These are phyloP conservation scores for Plutomurus gul DNA, from an alignment of 1,140 invertebrate species.

Conservation along the genomic window DNA sequence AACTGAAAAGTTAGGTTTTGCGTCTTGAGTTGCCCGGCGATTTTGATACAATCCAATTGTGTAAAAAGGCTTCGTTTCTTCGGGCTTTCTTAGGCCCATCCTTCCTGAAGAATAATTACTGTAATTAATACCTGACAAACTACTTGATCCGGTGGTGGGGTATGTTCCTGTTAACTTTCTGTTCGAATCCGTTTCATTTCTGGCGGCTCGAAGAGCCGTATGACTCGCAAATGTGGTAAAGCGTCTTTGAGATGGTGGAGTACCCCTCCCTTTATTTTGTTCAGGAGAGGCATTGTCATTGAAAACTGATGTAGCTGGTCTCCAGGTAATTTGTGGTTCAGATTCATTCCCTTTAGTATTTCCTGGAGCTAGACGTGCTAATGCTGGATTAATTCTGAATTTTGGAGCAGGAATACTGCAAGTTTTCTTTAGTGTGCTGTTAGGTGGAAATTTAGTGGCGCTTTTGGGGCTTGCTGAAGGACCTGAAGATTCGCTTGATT, in stretches of 20 bases:
- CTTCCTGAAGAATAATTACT: background rate
- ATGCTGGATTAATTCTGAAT: background rate
- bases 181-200: background rate
- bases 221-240: background rate
- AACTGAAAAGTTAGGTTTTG: background rate
- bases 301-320: background rate
- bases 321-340: background rate
- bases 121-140: background rate
- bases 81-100: slow-evolving; percentile 22
- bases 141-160: background rate
- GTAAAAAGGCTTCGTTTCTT: slow-evolving; percentile 46
- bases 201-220: background rate
- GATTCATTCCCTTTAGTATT: background rate
- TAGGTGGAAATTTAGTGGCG: background rate
- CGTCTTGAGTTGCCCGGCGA: background rate
- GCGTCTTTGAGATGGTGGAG: background rate
- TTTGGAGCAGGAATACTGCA: background rate
- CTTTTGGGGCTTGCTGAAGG: background rate
- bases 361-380: background rate
- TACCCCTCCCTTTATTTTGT: background rate
- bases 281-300: background rate
- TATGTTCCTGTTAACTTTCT: background rate
- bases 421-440: background rate
- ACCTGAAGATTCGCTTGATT: background rate
- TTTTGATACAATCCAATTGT: slow-evolving; percentile 40